Conservation (phyloP, 2,888 invertebrate species). For the Alloscopus bannaensis region DNA sequence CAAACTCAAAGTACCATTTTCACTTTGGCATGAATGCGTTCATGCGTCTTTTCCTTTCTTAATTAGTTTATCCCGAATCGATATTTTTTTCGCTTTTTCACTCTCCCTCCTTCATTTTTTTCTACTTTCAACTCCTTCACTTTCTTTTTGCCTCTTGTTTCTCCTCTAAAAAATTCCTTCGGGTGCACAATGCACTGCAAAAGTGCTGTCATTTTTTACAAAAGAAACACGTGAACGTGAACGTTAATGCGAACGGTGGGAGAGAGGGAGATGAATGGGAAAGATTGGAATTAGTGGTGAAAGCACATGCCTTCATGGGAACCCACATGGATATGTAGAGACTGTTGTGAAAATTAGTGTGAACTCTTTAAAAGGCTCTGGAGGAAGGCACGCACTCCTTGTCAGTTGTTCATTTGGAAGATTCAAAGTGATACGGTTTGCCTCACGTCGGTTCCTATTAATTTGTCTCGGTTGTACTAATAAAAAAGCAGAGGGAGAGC, state of each 20-base stretch:
- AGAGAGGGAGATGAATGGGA: conserved; percentile 12
- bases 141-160: background rate
- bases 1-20: background rate
- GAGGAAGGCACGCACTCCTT: background rate
- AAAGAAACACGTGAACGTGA: background rate
- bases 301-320: background rate
- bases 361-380: background rate
- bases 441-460: conserved; percentile 27
- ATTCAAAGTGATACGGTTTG: conserved; percentile 9
- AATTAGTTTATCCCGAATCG: conserved; percentile 58
- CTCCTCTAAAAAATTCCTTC: background rate
- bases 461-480: background rate
- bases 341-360: background rate
- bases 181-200: background rate
- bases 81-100: conserved; percentile 46
- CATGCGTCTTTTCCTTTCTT: conserved; percentile 55
- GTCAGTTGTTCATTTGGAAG: background rate
- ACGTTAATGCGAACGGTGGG: background rate
- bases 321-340: background rate
- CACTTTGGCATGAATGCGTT: conserved; percentile 41
- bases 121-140: too few relatives aligned
- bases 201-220: background rate
- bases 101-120: too few relatives aligned
- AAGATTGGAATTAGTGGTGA: conserved; percentile 41
- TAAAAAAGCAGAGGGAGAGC: background rate